Evolutionary conservation across 2,888 invertebrate species (phyloP), one percentile per base, ranked within the genome.

Genomic region (Heliconius erato): DNA sequence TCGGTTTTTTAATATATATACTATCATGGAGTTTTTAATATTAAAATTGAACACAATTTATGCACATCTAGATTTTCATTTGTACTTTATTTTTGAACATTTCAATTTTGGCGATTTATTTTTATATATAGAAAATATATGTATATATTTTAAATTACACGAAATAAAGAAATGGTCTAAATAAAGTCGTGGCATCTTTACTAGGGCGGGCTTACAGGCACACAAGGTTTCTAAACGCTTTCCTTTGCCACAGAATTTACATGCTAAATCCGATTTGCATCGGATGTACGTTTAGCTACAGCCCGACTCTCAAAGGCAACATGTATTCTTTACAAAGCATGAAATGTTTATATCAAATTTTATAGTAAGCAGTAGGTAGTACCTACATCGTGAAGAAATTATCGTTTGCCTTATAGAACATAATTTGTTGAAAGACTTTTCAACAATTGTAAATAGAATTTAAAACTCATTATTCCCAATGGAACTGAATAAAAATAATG

Each of bases 201-300:
- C 28, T 14, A 78, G 28, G 11, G 28, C 44, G 67, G 65, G 28
- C 67, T 67, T 67, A 65, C 67, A 23, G 44, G 44, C 78, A 44
- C 44, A 67, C 78, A 44, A 78, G 44, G 67, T 67, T 78, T 67
- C 78, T 67, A 78, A 78, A 78, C 65, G 78, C 67, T 67, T 65
- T 68, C 78, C 78, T 78, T 78, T 78, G 78, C 78, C 78, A 67
- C 78, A 78, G 67, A 67, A 78, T 78, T 78, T 78, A 78, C 78
- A 78, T 78, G 12, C 44, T 44, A 67, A 67, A 78, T 78, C 78
- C 78, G 78, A 78, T 78, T 78, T 78, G 44, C 78, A 78, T 78
- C 78, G 65, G 44, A 67, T 44, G 65, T 78, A 67, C 78, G 44
- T 44, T 67, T 67, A 78, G 78, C 40, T 78, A 78, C 65, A 44